A percentile compares a stretch with the other conserved stretches of the same genome.
These are phyloP conservation scores for Apodemia hepburni DNA, from an alignment of 2,888 invertebrate species.

Conservation along the genomic window DNA sequence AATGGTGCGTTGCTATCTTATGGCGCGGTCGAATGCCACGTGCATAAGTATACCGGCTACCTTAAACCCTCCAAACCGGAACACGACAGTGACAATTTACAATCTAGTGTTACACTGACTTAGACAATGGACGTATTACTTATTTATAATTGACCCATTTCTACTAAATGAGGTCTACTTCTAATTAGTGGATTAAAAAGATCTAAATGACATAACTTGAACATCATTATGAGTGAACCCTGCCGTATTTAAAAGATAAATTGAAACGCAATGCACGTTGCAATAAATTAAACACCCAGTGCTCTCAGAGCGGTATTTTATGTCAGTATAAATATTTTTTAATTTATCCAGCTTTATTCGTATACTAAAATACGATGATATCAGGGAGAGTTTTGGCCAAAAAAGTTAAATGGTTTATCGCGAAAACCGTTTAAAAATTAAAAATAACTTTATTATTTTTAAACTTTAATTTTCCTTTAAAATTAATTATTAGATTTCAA, in stretches of 20 bases:
- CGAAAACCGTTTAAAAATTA: too few relatives aligned
- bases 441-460: too few relatives aligned
- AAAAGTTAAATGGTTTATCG: too few relatives aligned
- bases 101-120: too few relatives aligned
- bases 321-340: background rate
- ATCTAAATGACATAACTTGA: conserved; percentile 6
- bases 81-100: too few relatives aligned
- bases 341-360: background rate
- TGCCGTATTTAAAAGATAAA: conserved; percentile 4
- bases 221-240: conserved; percentile 4
- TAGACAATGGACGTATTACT: background rate
- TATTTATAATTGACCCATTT: background rate
- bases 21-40: too few relatives aligned
- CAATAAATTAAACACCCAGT: background rate
- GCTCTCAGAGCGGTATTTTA: background rate
- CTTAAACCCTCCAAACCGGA: too few relatives aligned
- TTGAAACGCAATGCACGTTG: conserved; percentile 1
- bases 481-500: too few relatives aligned
- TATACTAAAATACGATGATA: background rate
- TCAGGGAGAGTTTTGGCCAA: too few relatives aligned
- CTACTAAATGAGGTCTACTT: background rate
- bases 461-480: too few relatives aligned
- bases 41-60: too few relatives aligned
- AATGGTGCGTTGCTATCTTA: too few relatives aligned
- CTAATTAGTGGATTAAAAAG: background rate